Percentiles rank a stretch among this genome's conserved stretches.
phyloP scores from a whole-genome alignment of 2,113 vertebrate species.

The Thomomys bottae region DNA sequence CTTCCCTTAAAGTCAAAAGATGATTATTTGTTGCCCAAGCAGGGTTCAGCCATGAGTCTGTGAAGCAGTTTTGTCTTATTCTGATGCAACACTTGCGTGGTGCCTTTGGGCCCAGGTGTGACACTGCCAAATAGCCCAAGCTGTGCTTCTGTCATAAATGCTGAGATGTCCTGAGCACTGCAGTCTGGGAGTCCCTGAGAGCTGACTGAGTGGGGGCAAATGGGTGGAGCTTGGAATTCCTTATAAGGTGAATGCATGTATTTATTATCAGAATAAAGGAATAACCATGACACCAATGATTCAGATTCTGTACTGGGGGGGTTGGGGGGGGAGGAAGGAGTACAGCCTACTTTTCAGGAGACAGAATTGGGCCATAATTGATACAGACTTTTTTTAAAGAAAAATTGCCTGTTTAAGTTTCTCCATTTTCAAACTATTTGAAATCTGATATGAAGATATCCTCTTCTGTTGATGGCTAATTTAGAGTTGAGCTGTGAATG shows the following conservation, averaged over 20 bases:
- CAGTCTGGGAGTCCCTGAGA: neutral
- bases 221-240: neutral
- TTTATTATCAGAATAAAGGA: neutral
- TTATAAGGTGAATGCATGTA: neutral
- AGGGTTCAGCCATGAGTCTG: neutral
- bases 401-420: constrained; percentile 16
- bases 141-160: neutral
- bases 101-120: neutral
- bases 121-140: neutral
- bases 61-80: neutral
- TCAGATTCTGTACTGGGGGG: neutral
- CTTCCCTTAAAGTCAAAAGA: neutral
- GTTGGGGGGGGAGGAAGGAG: too few species aligned
- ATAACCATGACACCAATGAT: neutral
- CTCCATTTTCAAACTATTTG: neutral
- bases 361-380: neutral
- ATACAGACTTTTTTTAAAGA: neutral
- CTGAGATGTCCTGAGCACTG: neutral
- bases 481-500: neutral
- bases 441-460: neutral
- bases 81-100: neutral
- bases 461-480: neutral
- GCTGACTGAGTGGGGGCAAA: neutral
- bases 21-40: neutral
- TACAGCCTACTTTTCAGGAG: neutral